These are phyloP conservation scores for Eulemur mongoz DNA, from an alignment of 2,797 vertebrate genomes.

Conservation along the genomic window DNA sequence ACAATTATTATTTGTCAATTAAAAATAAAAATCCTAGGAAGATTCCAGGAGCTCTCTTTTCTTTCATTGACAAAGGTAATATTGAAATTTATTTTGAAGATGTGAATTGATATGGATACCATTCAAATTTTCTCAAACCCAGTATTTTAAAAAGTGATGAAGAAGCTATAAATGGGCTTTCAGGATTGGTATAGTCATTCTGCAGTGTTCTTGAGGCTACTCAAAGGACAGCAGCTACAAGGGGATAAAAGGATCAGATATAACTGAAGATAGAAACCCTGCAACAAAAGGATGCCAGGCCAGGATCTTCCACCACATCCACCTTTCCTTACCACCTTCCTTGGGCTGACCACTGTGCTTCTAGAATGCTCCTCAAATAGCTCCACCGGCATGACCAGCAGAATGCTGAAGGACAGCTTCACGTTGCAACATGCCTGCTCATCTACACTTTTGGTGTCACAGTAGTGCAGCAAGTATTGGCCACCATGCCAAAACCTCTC, in stretches of 20 bases:
- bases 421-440: background rate
- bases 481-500: background rate
- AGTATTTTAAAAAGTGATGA: background rate
- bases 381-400: background rate
- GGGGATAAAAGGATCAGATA: background rate
- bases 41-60: background rate
- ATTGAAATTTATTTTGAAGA: background rate
- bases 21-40: background rate
- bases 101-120: background rate
- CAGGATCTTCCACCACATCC: background rate
- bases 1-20: background rate
- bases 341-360: background rate
- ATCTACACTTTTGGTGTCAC: background rate
- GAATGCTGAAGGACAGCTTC: background rate
- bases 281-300: background rate
- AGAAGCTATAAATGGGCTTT: background rate
- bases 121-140: background rate
- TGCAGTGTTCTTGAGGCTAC: background rate
- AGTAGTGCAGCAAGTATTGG: background rate
- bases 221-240: background rate
- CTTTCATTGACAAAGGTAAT: background rate
- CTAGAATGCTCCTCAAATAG: background rate
- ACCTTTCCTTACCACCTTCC: background rate
- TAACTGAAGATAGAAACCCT: background rate
- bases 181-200: background rate